Base-by-base conservation (phyloP, 1,140 invertebrate species). In the Caenorhabditis tropicalis region DNA sequence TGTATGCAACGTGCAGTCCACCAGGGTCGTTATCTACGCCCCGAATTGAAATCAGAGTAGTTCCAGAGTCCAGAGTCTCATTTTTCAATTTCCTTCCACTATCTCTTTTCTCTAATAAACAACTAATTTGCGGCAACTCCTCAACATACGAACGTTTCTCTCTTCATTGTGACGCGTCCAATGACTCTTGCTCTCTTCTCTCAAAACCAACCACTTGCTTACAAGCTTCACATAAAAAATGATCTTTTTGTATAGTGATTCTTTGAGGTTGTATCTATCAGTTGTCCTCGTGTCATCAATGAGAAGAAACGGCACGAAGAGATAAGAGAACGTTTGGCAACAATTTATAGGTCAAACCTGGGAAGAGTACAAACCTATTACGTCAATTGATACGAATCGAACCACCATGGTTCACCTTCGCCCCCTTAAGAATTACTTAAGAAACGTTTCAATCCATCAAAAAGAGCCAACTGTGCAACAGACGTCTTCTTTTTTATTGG, bases 51-150 rank as follows among this genome's bases (percentile, higher is more conserved):
- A 74, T 43, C 65, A 74, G 65, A 74, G 65, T 74, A 74, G 29
- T 74, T 74, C 65, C 65, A 74, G 65, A 74, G 65, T 74, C 65
- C 65, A 74, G 33, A 74, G 65, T 74, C 58, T 33, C 29, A 36
- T 6, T 65, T 65, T 65, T 65, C 29, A 65, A n/a, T 65, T 36
- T 65, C 58, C n/a, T 74, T 36, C 33, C 9, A 19, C 36, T 31
- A 19, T 19, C 36, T 36, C 36, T 74, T 21, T 74, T 43, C n/a
- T 43, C 36, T 43, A 31, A 65, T 65, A 65, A 65, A 65, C 58
- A 65, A 65, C 58, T 19, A 65, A 65, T 74, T 74, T 46, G 12
- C 15, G 2, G 9, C 65, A 6, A 74, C 60, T n/a, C n/a, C n/a
- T n/a, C n/a, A n/a, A n/a, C 33, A 36, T 33, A n/a, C 16, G 27